Evolutionary conservation across 1,140 invertebrate genomes (phyloP), one percentile per base, ranked within the genome.

Genomic region (Brachionus angularis): DNA sequence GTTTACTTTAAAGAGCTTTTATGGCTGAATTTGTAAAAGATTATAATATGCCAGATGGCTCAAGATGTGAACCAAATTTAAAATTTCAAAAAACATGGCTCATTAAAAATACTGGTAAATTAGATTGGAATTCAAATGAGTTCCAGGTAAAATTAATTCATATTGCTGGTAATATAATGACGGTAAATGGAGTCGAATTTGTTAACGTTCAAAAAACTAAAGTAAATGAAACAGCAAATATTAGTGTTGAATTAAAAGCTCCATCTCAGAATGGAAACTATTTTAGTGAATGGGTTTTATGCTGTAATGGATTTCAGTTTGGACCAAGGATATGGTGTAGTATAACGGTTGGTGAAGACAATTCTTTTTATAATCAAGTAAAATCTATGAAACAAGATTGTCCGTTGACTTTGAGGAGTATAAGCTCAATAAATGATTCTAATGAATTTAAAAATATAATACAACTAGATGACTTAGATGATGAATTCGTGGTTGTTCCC

Each of bases 211-310:
- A 49, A 3, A 36, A 33, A 18, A 52, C 55, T 23, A 52, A 21
- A 25, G 31, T 69, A 7, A 50, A 50, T 50, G 23, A 58, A 21
- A 67, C 39, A 31, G 23, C 27, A 29, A 23, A 27, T 31, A 44
- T 50, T 44, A 50, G 36, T 23, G 36, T 49, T 2, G 23, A 72
- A 3, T 75, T 74, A 23, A 73, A 49, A 18, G 72, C 74, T 49
- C 74, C 74, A n/a, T n/a, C 34, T 14, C 23, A 55, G 14, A 44
- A 72, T 75, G 80, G 80, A 12, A 73, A 74, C 18, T 82, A 79
- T 70, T 76, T 80, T 61, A 80, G 79, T 72, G 77, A 80, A 67
- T 82, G 81, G 81, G 76, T 76, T 42, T 74, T 81, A 47, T 73
- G 75, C 44, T 76, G 79, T 69, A 72, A 75, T 55, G 77, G 75